These are phyloP conservation scores for Cetoscarus ocellatus DNA, from an alignment of 2,797 vertebrate species.

Conservation along the genomic window DNA sequence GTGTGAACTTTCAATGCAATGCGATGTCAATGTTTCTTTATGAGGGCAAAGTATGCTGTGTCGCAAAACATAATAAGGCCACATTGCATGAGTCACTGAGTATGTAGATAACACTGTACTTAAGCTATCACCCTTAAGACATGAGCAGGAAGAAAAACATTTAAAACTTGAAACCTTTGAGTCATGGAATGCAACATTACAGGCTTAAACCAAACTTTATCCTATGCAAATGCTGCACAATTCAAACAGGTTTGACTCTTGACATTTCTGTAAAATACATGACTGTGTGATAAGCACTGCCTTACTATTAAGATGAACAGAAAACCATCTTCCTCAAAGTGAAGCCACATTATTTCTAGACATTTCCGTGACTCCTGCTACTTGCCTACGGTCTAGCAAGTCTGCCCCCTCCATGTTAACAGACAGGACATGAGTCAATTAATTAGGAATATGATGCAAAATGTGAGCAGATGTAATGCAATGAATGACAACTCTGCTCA, in stretches of 20 bases:
- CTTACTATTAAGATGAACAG: too few relatives aligned
- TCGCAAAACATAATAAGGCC: constrained; percentile 54
- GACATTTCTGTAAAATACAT: constrained; percentile 4
- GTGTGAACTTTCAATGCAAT: constrained; percentile 24
- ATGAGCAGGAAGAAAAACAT: constrained; percentile 19
- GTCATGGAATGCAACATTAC: constrained; percentile 54
- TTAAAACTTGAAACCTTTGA: constrained; percentile 3
- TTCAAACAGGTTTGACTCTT: constrained; percentile 13
- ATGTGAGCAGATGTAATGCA: too few relatives aligned
- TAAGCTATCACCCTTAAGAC: background rate
- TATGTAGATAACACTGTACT: constrained; percentile 46
- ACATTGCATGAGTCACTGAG: constrained; percentile 35
- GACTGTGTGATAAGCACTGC: background rate
- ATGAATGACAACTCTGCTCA: too few relatives aligned
- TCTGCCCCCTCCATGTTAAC: too few relatives aligned
- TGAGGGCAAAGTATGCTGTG: constrained; percentile 42
- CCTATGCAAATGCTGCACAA: background rate
- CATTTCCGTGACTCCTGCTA: too few relatives aligned
- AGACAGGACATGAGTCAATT: too few relatives aligned
- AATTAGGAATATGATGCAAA: too few relatives aligned
- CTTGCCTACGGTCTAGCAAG: too few relatives aligned
- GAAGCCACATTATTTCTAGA: too few relatives aligned
- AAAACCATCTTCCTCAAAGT: too few relatives aligned
- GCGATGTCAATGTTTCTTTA: constrained; percentile 24
- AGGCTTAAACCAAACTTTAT: constrained; percentile 15